Evolutionary conservation across 1,140 invertebrate genomes (phyloP).

Genomic region (Lordiphosa clarofinis): DNA sequence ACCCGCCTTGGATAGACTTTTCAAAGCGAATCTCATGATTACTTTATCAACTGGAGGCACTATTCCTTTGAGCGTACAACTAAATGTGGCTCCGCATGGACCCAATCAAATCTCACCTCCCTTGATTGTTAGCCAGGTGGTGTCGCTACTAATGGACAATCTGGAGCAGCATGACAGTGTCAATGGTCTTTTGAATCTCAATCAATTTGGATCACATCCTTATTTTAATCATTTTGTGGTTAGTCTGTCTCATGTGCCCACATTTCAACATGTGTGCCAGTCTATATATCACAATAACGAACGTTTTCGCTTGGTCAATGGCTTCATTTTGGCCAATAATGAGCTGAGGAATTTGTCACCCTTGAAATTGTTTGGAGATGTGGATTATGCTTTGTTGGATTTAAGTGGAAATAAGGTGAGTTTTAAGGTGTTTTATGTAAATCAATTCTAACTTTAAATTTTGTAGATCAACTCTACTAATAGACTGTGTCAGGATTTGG

Average conservation of each 20-base stretch:
- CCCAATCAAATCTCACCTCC: conserved; percentile 35
- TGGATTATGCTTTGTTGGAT: conserved; percentile 42
- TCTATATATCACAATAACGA: conserved; percentile 40
- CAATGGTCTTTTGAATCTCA: conserved; percentile 30
- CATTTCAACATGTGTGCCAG: conserved; percentile 37
- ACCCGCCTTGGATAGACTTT: conserved; percentile 47
- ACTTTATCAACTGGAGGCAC: background rate
- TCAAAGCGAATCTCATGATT: conserved; percentile 22
- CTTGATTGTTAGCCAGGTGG: conserved; percentile 30
- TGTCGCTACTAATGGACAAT: conserved; percentile 16
- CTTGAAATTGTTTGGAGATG: conserved; percentile 36
- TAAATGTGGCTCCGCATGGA: conserved; percentile 38
- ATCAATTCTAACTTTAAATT: too few relatives aligned
- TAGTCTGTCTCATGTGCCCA: conserved; percentile 30
- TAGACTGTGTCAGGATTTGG: conserved; percentile 37
- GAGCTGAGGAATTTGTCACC: conserved; percentile 27
- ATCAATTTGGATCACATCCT: conserved; percentile 21
- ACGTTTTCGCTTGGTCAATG: conserved; percentile 27
- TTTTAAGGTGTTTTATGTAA: too few relatives aligned
- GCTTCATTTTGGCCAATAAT: conserved; percentile 46
- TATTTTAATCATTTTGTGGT: conserved; percentile 41
- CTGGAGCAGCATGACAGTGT: conserved; percentile 32
- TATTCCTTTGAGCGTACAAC: conserved; percentile 21
- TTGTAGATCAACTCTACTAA: conserved; percentile 35
- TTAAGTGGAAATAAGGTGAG: conserved; percentile 41